Base-by-base conservation (phyloP, 2,113 vertebrate species). In the Ia io region DNA sequence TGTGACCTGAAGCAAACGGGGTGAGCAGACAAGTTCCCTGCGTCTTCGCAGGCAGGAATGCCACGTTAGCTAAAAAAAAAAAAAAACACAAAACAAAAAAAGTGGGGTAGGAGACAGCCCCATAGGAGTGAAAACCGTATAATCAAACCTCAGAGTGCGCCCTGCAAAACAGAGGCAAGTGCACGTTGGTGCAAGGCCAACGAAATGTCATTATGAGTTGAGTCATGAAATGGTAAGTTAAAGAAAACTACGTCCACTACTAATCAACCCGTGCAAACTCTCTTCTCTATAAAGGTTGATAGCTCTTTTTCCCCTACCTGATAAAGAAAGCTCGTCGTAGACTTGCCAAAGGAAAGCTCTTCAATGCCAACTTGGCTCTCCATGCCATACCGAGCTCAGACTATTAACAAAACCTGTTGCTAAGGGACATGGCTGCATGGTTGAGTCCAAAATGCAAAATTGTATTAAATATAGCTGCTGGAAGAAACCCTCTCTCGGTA, bases 351-450 rank as follows among this genome's bases (percentile, higher is more conserved):
- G 51, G 82, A 97, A 88, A 93, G 37, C 53, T 88, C 76, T 59
- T 84, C 61, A 59, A 14, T 65, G 90, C 77, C 87, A 93, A 12
- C 65, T 86, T 92, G 92, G 96, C 95, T 84, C 70, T 84, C 67
- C 76, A 23, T 67, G 92, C 53, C 69, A 65, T 40, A 23, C n/a
- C 1, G 2, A 92, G 78, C 95, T 85, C 71, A 47, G 84, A 95
- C 90, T 90, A 94, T 92, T 93, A 95, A 90, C 94, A 93, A 96
- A 95, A 94, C 71, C 85, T 95, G 96, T 94, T 97, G 96, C 96
- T 96, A 95, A 92, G 96, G 95, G 90, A 91, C 18, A 47, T 9
- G 44, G 67, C 90, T 32, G 56, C 71, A 91, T 1, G 69, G 11
- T 67, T 44, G 78, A 85, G 42, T 90, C 91, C 73, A 82, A 97